These are phyloP conservation scores for Austrolebias charrua DNA, from an alignment of 2,797 vertebrate species.

Conservation along the genomic window DNA sequence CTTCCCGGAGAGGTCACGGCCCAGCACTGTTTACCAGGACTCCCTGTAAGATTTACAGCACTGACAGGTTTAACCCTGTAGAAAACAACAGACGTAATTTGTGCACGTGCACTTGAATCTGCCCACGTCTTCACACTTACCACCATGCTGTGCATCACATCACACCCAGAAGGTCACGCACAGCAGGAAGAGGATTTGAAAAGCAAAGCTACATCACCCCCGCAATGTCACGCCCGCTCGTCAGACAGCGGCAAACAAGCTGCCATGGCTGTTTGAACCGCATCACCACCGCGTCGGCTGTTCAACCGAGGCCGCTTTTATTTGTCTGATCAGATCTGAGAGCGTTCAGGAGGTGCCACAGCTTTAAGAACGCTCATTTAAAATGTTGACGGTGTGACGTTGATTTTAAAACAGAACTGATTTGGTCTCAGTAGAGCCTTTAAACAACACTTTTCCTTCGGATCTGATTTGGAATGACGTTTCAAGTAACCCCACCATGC, in stretches of 20 bases:
- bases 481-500: too few relatives aligned
- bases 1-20: conserved; percentile 35
- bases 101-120: conserved; percentile 47
- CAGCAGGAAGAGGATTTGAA: conserved; percentile 46
- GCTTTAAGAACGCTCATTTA: too few relatives aligned
- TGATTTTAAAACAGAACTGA: too few relatives aligned
- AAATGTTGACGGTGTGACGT: too few relatives aligned
- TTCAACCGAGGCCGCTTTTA: conserved; percentile 34
- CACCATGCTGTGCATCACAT: conserved; percentile 63
- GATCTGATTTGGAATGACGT: too few relatives aligned
- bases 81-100: conserved; percentile 46
- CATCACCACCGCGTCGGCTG: conserved; percentile 14
- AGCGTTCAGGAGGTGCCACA: background rate
- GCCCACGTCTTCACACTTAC: conserved; percentile 44
- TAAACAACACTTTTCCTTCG: too few relatives aligned
- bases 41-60: conserved; percentile 35
- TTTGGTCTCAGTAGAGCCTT: too few relatives aligned
- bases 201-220: conserved; percentile 34
- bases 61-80: conserved; percentile 44
- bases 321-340: conserved; percentile 27
- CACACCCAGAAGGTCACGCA: conserved; percentile 55
- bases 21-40: conserved; percentile 37
- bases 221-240: conserved; percentile 32
- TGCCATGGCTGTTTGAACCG: conserved; percentile 30
- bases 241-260: conserved; percentile 34